Conservation (phyloP, 2,113 vertebrate species). For the Pseudois nayaur region DNA sequence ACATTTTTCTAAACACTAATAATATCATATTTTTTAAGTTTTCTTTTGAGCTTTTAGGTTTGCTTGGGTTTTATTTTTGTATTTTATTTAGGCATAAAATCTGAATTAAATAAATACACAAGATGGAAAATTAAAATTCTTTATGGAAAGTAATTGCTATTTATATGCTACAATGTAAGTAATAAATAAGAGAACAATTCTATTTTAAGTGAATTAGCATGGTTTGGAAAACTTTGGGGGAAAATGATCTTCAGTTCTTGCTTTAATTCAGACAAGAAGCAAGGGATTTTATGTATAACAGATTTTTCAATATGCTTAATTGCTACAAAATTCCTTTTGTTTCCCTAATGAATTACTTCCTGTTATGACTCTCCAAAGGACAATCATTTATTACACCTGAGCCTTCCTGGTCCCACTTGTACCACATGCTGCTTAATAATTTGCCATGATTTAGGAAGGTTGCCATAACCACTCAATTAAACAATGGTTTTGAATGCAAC, state of each 20-base stretch:
- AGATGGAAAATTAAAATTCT: background rate
- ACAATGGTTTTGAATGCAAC: conserved; percentile 22
- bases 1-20: background rate
- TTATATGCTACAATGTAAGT: background rate
- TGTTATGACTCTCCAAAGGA: conserved; percentile 65
- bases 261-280: conserved; percentile 26
- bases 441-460: conserved; percentile 73
- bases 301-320: conserved; percentile 45
- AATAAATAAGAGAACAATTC: background rate
- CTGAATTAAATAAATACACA: background rate
- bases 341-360: conserved; percentile 62
- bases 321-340: conserved; percentile 44
- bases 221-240: background rate
- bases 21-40: background rate
- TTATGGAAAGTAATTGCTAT: background rate
- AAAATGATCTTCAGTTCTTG: conserved; percentile 4
- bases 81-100: background rate
- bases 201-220: background rate
- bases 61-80: background rate
- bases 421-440: conserved; percentile 73
- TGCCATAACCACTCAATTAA: conserved; percentile 68
- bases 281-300: conserved; percentile 18
- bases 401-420: conserved; percentile 50
- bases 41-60: background rate
- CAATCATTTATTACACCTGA: conserved; percentile 72